A percentile compares a stretch with the other conserved stretches of the same genome.
These are phyloP conservation scores for Aptenodytes forsteri DNA, from an alignment of 2,113 vertebrate species.

Conservation along the genomic window DNA sequence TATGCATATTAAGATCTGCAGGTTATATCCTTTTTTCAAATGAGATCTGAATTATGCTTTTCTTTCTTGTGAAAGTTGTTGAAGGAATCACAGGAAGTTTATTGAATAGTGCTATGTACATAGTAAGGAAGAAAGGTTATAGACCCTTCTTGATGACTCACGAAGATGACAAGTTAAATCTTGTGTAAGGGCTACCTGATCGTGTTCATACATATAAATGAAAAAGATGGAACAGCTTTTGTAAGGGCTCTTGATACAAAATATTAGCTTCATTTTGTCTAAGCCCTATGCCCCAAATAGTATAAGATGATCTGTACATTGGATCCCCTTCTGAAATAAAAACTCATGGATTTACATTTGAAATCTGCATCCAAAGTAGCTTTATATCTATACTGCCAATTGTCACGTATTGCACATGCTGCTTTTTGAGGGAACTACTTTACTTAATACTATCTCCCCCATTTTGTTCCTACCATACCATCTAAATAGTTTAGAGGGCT, in stretches of 20 bases:
- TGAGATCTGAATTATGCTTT: neutral
- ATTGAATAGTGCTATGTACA: neutral
- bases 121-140: neutral
- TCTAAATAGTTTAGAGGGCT: neutral
- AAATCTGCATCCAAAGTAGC: neutral
- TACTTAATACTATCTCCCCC: neutral
- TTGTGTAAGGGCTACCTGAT: neutral
- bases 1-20: neutral
- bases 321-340: neutral
- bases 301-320: neutral
- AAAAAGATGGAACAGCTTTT: neutral
- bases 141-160: neutral
- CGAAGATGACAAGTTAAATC: neutral
- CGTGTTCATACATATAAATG: neutral
- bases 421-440: neutral
- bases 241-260: neutral
- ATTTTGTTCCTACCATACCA: neutral
- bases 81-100: neutral
- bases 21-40: neutral
- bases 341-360: neutral
- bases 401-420: neutral
- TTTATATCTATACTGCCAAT: neutral
- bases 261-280: neutral
- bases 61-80: neutral
- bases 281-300: neutral